A percentile compares a stretch with the other conserved stretches of the same genome.
Evolutionary conservation across 2,113 vertebrate species (phyloP).

Genomic region (Taxidea taxus): DNA sequence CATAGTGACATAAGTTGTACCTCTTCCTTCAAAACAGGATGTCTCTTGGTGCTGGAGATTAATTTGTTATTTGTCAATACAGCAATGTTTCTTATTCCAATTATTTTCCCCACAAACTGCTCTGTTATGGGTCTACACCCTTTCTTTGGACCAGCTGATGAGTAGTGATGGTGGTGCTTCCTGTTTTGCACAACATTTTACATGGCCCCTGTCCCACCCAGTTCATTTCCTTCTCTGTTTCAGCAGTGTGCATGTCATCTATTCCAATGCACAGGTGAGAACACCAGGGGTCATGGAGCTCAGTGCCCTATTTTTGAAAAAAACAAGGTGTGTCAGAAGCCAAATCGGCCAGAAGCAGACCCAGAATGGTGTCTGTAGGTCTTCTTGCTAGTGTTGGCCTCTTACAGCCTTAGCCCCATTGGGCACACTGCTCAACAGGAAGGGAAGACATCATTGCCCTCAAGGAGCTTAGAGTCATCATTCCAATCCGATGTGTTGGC

Average conservation of each 20-base stretch:
- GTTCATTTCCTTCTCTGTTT: not conserved
- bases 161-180: too few relatives aligned
- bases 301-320: not conserved
- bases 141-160: not conserved
- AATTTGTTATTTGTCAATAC: not conserved
- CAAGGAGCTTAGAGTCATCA: not conserved
- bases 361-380: rapidly evolving
- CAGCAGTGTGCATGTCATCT: rapidly evolving
- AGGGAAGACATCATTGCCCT: rapidly evolving
- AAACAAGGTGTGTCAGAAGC: too few relatives aligned
- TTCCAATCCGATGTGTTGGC: not conserved
- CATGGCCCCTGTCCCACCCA: rapidly evolving
- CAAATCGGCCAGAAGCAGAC: not conserved
- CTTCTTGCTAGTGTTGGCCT: not conserved
- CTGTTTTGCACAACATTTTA: not conserved
- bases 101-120: not conserved
- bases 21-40: not conserved
- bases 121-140: rapidly evolving
- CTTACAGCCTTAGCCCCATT: rapidly evolving
- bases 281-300: not conserved
- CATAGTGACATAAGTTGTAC: not conserved
- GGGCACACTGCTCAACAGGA: not conserved
- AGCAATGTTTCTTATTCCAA: not conserved
- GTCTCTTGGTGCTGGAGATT: not conserved
- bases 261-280: not conserved